These are phyloP conservation scores for Serinus canaria DNA, from an alignment of 2,113 vertebrate species.

Conservation along the genomic window DNA sequence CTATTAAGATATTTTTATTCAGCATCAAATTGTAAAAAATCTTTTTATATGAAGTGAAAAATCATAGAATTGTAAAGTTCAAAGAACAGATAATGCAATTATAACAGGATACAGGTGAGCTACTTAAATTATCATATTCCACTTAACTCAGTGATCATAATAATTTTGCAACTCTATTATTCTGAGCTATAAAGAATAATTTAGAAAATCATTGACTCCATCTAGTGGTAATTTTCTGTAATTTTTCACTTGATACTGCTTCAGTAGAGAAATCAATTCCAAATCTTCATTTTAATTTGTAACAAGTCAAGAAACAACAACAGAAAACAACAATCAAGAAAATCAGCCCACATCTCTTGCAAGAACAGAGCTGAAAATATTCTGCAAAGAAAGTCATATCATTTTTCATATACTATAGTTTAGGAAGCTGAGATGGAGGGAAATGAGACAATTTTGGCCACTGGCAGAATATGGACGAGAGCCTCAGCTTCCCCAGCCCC, in stretches of 20 bases:
- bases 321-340: not conserved
- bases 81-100: constrained; percentile 46
- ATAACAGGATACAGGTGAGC: constrained; percentile 58
- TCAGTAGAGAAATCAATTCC: not conserved
- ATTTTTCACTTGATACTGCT: constrained; percentile 9
- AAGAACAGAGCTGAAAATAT: not conserved
- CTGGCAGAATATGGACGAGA: not conserved
- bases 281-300: not conserved
- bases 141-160: constrained; percentile 35
- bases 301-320: not conserved
- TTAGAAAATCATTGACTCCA: constrained; percentile 76
- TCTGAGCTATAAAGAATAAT: not conserved
- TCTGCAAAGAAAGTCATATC: not conserved
- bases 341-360: not conserved
- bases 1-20: constrained; percentile 24
- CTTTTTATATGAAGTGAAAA: constrained; percentile 21
- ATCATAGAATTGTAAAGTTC: constrained; percentile 36
- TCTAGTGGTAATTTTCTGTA: constrained; percentile 71
- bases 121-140: constrained; percentile 62
- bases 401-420: not conserved
- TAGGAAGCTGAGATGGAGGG: not conserved
- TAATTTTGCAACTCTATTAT: constrained; percentile 38
- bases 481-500: not conserved
- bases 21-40: constrained; percentile 37
- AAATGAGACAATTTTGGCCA: not conserved